A percentile compares a stretch with the other conserved stretches of the same genome.
Conservation (phyloP, 2,888 invertebrate genomes). For the Cheilosia urbana region DNA sequence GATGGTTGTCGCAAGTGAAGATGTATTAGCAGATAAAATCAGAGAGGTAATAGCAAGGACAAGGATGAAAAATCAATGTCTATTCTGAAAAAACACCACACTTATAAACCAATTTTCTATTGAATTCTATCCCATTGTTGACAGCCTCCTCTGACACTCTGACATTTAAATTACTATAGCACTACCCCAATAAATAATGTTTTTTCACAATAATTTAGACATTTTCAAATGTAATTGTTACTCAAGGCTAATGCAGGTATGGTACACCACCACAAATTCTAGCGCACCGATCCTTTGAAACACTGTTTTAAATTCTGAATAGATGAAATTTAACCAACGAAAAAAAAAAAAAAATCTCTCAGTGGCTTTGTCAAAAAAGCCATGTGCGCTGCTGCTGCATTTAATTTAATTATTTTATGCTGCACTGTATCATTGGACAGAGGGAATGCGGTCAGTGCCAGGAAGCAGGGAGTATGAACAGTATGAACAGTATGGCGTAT, state of each 20-base stretch:
- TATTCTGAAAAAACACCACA: no score
- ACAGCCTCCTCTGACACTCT: background rate
- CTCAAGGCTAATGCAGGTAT: background rate
- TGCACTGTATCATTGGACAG: conserved; percentile 57
- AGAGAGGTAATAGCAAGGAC: no score
- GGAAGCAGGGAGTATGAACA: background rate
- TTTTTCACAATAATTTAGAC: background rate
- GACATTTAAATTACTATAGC: background rate
- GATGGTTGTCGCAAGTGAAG: no score
- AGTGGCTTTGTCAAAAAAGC: conserved; percentile 4
- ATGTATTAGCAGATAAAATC: no score
- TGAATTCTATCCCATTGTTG: background rate
- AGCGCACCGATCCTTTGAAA: background rate
- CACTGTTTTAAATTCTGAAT: conserved; percentile 8
- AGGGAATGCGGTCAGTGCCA: background rate
- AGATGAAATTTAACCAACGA: background rate
- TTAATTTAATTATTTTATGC: conserved; percentile 67
- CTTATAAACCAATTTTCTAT: no score
- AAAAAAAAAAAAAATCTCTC: background rate
- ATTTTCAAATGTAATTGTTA: background rate
- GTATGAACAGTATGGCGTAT: background rate
- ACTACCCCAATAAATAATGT: background rate
- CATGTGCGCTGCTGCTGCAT: conserved; percentile 52
- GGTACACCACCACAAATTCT: no score
- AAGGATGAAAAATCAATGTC: no score